phyloP scores from a whole-genome alignment of 2,113 vertebrate genomes.

The Microcebus murinus region DNA sequence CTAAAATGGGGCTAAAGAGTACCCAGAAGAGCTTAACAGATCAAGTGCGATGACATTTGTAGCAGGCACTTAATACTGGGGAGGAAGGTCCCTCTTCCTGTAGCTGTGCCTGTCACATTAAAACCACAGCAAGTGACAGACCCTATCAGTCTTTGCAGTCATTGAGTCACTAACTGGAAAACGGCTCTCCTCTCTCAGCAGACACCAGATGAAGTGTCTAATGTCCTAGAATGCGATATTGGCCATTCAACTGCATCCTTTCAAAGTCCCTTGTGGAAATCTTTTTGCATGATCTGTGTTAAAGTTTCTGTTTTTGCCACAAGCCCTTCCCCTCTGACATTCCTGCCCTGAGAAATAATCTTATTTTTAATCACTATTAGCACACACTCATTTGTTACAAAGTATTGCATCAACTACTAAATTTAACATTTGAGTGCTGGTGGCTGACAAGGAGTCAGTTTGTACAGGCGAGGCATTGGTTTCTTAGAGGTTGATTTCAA shows the following conservation, averaged over 20 bases:
- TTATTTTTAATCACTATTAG: background rate
- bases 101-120: too few relatives aligned
- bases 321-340: background rate
- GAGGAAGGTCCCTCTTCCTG: background rate
- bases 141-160: background rate
- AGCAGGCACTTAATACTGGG: background rate
- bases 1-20: background rate
- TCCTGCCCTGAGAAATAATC: background rate
- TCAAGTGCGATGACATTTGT: background rate
- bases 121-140: background rate
- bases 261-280: too few relatives aligned
- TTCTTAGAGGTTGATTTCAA: slow-evolving; percentile 50
- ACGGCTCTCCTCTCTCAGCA: background rate
- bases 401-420: background rate
- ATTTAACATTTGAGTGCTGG: background rate
- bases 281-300: background rate
- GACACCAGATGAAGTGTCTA: background rate
- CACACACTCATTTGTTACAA: background rate
- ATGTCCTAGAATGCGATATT: background rate
- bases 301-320: background rate
- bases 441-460: background rate
- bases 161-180: background rate
- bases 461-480: background rate
- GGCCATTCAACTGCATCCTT: background rate
- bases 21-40: background rate